Conservation (phyloP, 1,140 invertebrate species). For the Atta texana region DNA sequence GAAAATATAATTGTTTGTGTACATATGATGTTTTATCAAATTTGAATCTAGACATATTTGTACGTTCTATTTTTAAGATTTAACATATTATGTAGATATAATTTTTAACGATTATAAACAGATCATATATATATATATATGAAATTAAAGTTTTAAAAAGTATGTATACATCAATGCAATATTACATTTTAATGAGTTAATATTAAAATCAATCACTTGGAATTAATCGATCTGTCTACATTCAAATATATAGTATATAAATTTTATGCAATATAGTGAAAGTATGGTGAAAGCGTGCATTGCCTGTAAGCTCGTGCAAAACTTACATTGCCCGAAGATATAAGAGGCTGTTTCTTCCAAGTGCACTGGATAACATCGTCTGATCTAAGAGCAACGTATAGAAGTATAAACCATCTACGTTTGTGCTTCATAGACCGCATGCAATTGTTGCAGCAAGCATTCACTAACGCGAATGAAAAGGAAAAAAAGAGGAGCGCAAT, state of each 20-base stretch:
- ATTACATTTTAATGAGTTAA: background rate
- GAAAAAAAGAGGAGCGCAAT: constrained; percentile 37
- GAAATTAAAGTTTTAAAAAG: background rate
- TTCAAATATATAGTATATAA: constrained; percentile 35
- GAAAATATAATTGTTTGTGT: too few relatives aligned
- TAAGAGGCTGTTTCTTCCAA: constrained; percentile 84
- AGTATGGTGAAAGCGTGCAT: constrained; percentile 67
- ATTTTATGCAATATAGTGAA: constrained; percentile 39
- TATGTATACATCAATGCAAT: background rate
- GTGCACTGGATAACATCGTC: constrained; percentile 71
- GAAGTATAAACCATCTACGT: constrained; percentile 64
- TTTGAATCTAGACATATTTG: too few relatives aligned
- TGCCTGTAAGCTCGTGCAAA: constrained; percentile 74
- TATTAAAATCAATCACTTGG: background rate
- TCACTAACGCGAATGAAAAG: constrained; percentile 52
- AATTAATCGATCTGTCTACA: background rate
- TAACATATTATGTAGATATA: too few relatives aligned
- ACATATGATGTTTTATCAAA: too few relatives aligned
- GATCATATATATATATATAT: background rate
- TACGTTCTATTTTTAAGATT: too few relatives aligned
- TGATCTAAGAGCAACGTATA: constrained; percentile 67
- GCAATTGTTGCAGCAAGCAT: constrained; percentile 68
- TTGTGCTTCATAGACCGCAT: constrained; percentile 68
- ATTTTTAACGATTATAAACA: too few relatives aligned
- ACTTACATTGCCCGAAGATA: constrained; percentile 74